Conservation (phyloP, 2,113 vertebrate species). For the Strix aluco region DNA sequence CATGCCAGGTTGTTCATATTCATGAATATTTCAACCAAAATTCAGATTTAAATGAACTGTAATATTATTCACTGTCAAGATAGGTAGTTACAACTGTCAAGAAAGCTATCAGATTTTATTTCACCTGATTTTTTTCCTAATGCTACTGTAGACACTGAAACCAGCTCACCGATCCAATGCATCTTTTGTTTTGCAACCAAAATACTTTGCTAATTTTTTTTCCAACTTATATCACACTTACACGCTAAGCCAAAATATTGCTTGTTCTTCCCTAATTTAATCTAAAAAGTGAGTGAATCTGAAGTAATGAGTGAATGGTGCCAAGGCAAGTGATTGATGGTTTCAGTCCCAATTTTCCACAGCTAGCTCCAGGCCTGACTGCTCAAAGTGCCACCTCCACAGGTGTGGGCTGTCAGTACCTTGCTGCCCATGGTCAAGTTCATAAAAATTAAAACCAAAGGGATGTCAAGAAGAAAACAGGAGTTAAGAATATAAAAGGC, state of each 20-base stretch:
- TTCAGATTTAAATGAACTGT: neutral
- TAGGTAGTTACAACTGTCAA: neutral
- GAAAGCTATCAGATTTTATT: neutral
- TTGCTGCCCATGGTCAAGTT: neutral
- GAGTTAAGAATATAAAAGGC: neutral
- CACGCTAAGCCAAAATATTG: neutral
- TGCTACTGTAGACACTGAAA: neutral
- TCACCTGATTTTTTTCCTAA: neutral
- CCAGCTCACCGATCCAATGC: neutral
- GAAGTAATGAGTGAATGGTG: neutral
- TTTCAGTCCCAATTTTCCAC: neutral
- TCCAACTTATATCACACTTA: neutral
- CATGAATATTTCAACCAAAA: neutral
- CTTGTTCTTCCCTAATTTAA: neutral
- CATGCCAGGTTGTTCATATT: neutral
- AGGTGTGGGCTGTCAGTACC: neutral
- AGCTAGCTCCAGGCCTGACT: neutral
- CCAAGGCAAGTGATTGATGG: neutral
- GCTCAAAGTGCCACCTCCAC: neutral
- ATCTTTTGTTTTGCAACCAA: neutral
- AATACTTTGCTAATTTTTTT: neutral
- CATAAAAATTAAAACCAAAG: neutral
- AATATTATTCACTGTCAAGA: neutral
- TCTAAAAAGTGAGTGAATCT: neutral
- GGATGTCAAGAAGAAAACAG: neutral